Evolutionary conservation across 2,888 invertebrate genomes (phyloP), one percentile per base, ranked within the genome.

Genomic region (Dasysyrphus tricinctus): DNA sequence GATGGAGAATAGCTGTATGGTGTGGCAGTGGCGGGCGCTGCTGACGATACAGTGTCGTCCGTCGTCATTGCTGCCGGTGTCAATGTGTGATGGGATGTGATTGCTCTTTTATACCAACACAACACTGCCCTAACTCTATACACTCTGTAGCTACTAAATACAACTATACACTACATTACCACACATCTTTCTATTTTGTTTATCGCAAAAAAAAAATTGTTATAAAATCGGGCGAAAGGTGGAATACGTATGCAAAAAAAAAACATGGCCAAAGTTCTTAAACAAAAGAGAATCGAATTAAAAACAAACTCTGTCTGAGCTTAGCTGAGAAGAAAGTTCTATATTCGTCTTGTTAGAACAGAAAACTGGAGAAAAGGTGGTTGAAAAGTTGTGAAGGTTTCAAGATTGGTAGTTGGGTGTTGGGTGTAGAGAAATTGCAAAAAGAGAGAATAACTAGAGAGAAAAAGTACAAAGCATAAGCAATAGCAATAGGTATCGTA

Each of bases 271-370:
- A 29, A 69, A 69, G 16, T 34, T 54, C 34, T 54, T 32, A 19
- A 80, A 42, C 54, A 61, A 39, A 74, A 80, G 69, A 80, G 74
- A 74, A 51, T 73, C 51, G 24, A 59, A 69, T 76, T 76, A 76
- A 76, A 69, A 67, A 47, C 67, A 69, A 69, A 54, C 69, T 39
- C 69, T 54, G 69, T 24, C 34, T 67, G 59, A 72, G 51, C 49
- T 39, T n/a, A 39, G 16, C 0, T 12, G 29, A 57, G 77, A 51
- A 76, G 47, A 67, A 67, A 47, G 49, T 49, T 67, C 34, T 49
- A 34, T 49, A 7, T 16, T 34, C 34, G 16, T 37, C 12, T 16
- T 16, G 54, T 14, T 5, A 34, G 47, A 42, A 51, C 6, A 49
- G n/a, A 32, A 49, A 49, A 34, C n/a, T 32, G 32, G 14, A 67